Conservation (phyloP, 2,113 vertebrate genomes). For the Peromyscus maniculatus region DNA sequence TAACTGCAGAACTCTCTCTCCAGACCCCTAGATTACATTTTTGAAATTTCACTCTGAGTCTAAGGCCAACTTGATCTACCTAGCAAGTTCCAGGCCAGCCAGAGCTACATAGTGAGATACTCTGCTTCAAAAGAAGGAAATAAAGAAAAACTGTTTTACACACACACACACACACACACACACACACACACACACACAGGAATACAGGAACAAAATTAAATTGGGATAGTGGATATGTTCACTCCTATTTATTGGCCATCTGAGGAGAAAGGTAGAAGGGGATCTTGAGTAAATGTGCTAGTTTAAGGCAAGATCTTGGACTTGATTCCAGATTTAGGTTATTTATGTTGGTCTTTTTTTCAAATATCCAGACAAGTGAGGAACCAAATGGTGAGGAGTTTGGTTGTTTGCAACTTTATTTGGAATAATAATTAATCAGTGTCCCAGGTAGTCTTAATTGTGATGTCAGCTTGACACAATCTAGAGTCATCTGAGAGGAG, state of each 20-base stretch:
- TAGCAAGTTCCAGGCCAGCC: background rate
- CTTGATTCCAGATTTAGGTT: conserved; percentile 14
- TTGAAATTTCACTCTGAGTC: background rate
- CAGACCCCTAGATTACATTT: background rate
- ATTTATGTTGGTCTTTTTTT: background rate
- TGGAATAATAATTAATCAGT: conserved; percentile 41
- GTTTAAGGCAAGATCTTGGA: background rate
- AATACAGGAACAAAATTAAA: background rate
- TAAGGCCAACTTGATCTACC: background rate
- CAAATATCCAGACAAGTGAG: background rate
- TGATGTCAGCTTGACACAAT: background rate
- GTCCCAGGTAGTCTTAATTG: background rate
- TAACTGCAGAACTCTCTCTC: background rate
- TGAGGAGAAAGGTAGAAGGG: background rate
- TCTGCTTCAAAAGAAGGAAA: background rate
- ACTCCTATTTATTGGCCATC: background rate
- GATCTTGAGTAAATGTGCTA: background rate
- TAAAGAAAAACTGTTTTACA: background rate
- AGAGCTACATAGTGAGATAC: background rate
- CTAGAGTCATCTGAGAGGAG: background rate
- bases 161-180: background rate
- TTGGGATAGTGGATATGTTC: background rate
- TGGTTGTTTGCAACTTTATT: background rate
- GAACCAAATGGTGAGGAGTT: conserved; percentile 43
- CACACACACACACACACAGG: background rate